Evolutionary conservation across 2,113 vertebrate species (phyloP).

Genomic region (Cebidichthys violaceus): DNA sequence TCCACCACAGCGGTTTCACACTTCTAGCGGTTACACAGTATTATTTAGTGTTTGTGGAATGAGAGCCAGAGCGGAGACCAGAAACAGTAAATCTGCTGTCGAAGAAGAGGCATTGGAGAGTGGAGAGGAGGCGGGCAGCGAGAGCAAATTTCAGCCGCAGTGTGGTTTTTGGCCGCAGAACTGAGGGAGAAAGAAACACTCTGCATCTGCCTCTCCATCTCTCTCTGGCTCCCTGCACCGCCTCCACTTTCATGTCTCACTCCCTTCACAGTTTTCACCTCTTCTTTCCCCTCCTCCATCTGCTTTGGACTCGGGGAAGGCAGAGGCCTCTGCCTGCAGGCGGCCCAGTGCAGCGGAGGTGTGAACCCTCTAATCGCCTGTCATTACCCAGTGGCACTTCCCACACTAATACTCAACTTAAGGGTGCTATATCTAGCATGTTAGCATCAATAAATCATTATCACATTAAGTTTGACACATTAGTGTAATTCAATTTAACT

Average conservation of each 20-base stretch:
- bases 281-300: constrained; percentile 23
- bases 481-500: constrained; percentile 23
- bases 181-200: constrained; percentile 43
- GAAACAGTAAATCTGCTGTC: constrained; percentile 48
- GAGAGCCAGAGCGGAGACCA: constrained; percentile 31
- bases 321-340: constrained; percentile 26
- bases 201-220: constrained; percentile 44
- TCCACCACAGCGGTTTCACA: constrained; percentile 43
- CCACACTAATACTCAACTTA: constrained; percentile 45
- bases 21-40: constrained; percentile 22
- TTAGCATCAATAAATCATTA: constrained; percentile 55
- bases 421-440: constrained; percentile 32
- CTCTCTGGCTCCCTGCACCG: constrained; percentile 13
- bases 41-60: constrained; percentile 58
- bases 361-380: constrained; percentile 64
- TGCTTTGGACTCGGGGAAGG: constrained; percentile 4
- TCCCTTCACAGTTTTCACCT: constrained; percentile 26
- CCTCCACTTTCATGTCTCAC: constrained; percentile 42
- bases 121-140: constrained; percentile 35
- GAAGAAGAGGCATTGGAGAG: constrained; percentile 25
- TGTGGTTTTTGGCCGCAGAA: constrained; percentile 60
- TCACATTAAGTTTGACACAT: constrained; percentile 45
- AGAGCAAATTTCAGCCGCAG: constrained; percentile 45
- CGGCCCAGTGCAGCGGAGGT: constrained; percentile 46
- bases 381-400: constrained; percentile 61